phyloP scores from a whole-genome alignment of 2,888 invertebrate species.

The Ptilodon capucinus region DNA sequence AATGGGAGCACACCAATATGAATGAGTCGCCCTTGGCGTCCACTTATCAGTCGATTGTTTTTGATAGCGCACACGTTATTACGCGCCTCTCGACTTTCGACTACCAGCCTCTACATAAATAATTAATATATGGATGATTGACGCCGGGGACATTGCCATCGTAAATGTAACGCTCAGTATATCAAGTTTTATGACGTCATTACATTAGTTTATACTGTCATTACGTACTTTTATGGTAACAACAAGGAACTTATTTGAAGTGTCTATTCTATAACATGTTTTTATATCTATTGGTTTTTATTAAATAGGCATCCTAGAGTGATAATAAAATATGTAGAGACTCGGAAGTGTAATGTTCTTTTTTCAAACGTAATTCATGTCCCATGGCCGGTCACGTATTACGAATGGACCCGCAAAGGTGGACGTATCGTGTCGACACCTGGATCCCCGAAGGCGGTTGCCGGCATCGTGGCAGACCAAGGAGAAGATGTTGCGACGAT shows the following conservation, averaged over 20 bases:
- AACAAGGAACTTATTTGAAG: background rate
- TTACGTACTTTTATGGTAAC: background rate
- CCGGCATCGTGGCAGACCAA: too few relatives aligned
- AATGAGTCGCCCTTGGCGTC: conserved; percentile 53
- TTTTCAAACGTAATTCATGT: too few relatives aligned
- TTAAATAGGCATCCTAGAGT: too few relatives aligned
- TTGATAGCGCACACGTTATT: conserved; percentile 59
- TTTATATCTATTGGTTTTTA: background rate
- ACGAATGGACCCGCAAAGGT: too few relatives aligned
- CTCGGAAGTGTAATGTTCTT: too few relatives aligned
- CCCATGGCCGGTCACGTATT: too few relatives aligned
- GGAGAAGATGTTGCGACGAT: too few relatives aligned
- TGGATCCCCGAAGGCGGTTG: too few relatives aligned
- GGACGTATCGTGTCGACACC: too few relatives aligned
- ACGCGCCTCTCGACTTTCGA: conserved; percentile 52
- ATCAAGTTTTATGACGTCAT: background rate
- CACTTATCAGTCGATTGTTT: conserved; percentile 65
- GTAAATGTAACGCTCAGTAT: background rate
- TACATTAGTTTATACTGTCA: background rate
- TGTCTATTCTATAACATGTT: background rate
- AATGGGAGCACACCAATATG: conserved; percentile 40
- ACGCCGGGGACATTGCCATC: conserved; percentile 31
- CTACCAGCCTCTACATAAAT: conserved; percentile 53
- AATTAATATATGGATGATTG: conserved; percentile 56
- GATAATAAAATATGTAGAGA: too few relatives aligned